These are phyloP conservation scores for Premnoplex brunnescens DNA, from an alignment of 2,797 vertebrate species.

Conservation along the genomic window DNA sequence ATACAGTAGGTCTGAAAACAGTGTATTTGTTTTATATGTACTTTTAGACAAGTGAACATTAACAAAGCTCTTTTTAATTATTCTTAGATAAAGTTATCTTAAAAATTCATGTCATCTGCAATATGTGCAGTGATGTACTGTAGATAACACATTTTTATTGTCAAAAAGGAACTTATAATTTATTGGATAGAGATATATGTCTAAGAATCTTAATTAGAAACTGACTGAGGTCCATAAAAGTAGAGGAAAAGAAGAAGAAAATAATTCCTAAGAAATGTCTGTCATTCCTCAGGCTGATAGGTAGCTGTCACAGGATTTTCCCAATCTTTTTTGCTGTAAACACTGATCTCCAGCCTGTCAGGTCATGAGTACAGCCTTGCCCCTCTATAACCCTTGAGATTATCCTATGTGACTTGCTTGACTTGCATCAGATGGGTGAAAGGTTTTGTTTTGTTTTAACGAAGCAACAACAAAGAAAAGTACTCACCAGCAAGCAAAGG, in stretches of 20 bases:
- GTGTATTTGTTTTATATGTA: neutral
- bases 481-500: neutral
- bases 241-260: neutral
- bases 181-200: neutral
- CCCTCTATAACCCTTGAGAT: neutral
- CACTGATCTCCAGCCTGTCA: neutral
- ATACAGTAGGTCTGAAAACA: neutral
- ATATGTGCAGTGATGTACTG: neutral
- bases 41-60: neutral
- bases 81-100: neutral
- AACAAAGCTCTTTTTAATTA: neutral
- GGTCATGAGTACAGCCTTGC: neutral
- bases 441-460: slow-evolving; percentile 30
- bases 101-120: neutral
- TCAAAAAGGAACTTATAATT: neutral
- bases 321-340: neutral
- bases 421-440: neutral
- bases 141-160: neutral
- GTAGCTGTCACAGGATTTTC: neutral
- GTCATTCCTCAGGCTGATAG: neutral
- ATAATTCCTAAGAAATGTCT: neutral
- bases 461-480: neutral
- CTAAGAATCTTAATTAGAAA: neutral
- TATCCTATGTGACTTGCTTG: neutral
- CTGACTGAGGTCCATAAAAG: neutral